phyloP scores from a whole-genome alignment of 2,797 vertebrate genomes.

The Sphenopsis melanotis region DNA sequence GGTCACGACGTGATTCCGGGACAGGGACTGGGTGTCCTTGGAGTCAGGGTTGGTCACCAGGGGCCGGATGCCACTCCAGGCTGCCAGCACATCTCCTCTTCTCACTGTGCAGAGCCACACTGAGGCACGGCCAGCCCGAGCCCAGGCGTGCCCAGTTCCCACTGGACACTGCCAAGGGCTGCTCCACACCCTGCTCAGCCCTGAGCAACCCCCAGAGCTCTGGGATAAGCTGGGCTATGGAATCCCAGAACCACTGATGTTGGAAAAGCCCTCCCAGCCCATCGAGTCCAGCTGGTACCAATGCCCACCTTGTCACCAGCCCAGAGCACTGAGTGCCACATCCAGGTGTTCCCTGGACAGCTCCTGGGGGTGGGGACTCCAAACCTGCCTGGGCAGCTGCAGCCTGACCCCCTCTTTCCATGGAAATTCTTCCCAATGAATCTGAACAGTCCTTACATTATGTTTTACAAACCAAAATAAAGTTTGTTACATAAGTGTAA shows the following conservation, averaged over 20 bases:
- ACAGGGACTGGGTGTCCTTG: slow-evolving; percentile 93
- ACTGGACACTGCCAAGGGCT: neutral
- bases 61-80: slow-evolving; percentile 96
- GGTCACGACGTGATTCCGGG: slow-evolving; percentile 89
- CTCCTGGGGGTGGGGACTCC: neutral
- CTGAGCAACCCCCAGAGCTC: neutral
- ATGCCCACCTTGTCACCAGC: neutral
- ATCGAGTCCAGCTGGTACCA: rapidly evolving
- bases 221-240: neutral
- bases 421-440: neutral
- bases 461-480: neutral
- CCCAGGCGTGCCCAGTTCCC: neutral
- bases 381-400: neutral
- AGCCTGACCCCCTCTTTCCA: neutral
- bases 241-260: rapidly evolving
- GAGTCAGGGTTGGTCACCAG: slow-evolving; percentile 92
- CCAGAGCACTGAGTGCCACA: neutral
- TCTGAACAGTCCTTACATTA: neutral
- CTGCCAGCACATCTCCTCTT: slow-evolving; percentile 94
- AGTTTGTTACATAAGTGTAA: neutral
- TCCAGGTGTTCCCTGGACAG: neutral
- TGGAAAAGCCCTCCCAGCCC: neutral
- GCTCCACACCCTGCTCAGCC: neutral
- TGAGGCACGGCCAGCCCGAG: neutral
- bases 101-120: slow-evolving; percentile 79